These are phyloP conservation scores for Dipodomys stephensi DNA, from an alignment of 2,113 vertebrate genomes.

Conservation along the genomic window DNA sequence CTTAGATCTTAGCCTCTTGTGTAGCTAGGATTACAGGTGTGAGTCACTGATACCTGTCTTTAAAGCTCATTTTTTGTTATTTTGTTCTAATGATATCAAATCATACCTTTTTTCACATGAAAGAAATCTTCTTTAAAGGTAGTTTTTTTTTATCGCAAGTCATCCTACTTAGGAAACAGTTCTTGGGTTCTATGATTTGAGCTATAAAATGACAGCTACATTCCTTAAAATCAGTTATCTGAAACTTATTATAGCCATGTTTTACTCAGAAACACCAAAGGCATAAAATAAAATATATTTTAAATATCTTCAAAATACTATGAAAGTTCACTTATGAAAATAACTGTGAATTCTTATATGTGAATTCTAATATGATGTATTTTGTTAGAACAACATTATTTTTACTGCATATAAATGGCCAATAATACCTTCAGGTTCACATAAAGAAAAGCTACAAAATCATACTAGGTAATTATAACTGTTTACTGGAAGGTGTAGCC, in stretches of 20 bases:
- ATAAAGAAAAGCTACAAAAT: slow-evolving; percentile 1
- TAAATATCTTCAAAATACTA: background rate
- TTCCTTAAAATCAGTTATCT: slow-evolving; percentile 8
- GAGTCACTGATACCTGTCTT: too few species aligned
- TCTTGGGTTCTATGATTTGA: background rate
- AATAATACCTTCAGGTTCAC: slow-evolving; percentile 20
- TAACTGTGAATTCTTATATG: background rate
- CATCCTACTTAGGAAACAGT: background rate
- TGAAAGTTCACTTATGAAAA: slow-evolving; percentile 46
- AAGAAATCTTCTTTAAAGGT: background rate
- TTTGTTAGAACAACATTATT: slow-evolving; percentile 35
- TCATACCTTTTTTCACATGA: background rate
- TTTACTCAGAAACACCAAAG: slow-evolving; percentile 18
- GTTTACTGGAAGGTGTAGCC: background rate
- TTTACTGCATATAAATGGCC: slow-evolving; percentile 35
- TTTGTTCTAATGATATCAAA: too few species aligned
- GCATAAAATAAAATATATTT: slow-evolving; percentile 13
- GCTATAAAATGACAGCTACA: background rate
- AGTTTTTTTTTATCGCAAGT: slow-evolving; percentile 32
- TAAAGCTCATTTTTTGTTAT: too few species aligned
- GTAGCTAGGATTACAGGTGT: too few species aligned
- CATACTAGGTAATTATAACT: slow-evolving; percentile 18
- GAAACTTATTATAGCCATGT: slow-evolving; percentile 8
- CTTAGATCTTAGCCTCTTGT: too few species aligned
- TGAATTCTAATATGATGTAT: background rate